These are phyloP conservation scores for Corella eumyota DNA, from an alignment of 23 tunicate genomes.

Conservation along the genomic window DNA sequence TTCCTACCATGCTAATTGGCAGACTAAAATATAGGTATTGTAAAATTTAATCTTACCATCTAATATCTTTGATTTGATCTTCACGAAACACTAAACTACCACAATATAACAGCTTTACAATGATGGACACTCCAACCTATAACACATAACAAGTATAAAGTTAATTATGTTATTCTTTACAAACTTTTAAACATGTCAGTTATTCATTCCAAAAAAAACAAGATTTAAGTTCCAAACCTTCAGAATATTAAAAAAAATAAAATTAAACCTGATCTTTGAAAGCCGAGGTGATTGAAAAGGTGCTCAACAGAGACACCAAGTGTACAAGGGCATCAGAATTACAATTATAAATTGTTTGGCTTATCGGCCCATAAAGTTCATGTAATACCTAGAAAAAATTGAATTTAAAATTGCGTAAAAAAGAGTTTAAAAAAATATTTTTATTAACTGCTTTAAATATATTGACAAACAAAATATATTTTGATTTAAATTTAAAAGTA, in stretches of 20 bases:
- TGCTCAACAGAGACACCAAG: slow-evolving; percentile 8
- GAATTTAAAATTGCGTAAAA: too few relatives aligned
- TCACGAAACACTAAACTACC: slow-evolving; percentile 3
- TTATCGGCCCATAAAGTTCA: slow-evolving; percentile 48
- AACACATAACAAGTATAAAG: too few relatives aligned
- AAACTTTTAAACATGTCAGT: too few relatives aligned
- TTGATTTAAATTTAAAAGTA: neutral
- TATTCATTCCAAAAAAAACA: neutral
- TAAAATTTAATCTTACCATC: too few relatives aligned
- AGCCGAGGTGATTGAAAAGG: slow-evolving; percentile 41
- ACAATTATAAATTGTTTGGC: slow-evolving; percentile 13
- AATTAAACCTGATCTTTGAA: slow-evolving; percentile 43
- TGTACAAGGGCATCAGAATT: slow-evolving; percentile 15
- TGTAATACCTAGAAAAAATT: slow-evolving; percentile 27
- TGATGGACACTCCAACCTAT: slow-evolving; percentile 40
- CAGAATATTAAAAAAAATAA: neutral
- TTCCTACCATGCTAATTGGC: too few relatives aligned
- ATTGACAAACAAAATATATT: too few relatives aligned
- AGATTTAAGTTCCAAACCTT: too few relatives aligned
- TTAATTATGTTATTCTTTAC: too few relatives aligned
- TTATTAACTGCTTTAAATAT: too few relatives aligned
- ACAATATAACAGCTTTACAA: slow-evolving; percentile 28
- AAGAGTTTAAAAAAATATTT: too few relatives aligned
- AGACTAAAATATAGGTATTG: too few relatives aligned
- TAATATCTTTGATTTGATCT: too few relatives aligned